These are phyloP conservation scores for Girardinichthys multiradiatus DNA, from an alignment of 2,113 vertebrate genomes.

Conservation along the genomic window DNA sequence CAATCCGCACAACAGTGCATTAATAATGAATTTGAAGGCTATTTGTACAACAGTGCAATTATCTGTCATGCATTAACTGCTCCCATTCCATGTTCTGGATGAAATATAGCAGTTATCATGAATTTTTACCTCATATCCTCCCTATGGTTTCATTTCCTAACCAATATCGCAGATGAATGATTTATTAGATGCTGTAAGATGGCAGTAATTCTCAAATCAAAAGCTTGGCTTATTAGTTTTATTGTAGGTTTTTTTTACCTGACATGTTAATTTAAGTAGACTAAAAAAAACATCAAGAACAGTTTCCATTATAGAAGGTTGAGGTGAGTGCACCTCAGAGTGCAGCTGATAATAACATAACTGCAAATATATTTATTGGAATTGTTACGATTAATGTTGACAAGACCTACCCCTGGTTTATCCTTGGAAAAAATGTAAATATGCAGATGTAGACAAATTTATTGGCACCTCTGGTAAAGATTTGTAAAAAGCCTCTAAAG, in stretches of 20 bases:
- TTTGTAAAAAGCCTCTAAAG: not conserved
- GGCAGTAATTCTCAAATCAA: constrained; percentile 31
- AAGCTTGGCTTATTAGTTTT: constrained; percentile 32
- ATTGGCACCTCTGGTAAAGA: not conserved
- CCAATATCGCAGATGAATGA: constrained; percentile 36
- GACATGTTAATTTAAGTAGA: constrained; percentile 23
- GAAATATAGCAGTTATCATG: constrained; percentile 8
- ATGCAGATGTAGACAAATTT: too few relatives aligned
- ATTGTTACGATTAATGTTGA: not conserved
- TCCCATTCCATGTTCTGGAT: constrained; percentile 31
- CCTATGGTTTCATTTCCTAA: constrained; percentile 40
- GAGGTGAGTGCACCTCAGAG: not conserved
- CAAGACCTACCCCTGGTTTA: not conserved
- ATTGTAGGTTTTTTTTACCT: constrained; percentile 30
- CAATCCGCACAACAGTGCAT: constrained; percentile 4
- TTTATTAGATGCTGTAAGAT: constrained; percentile 43
- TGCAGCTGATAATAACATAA: not conserved
- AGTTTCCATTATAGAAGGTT: not conserved
- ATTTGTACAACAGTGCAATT: constrained; percentile 34
- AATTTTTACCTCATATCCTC: constrained; percentile 24
- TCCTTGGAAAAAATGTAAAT: too few relatives aligned
- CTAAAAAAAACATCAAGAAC: not conserved
- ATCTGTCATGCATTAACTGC: constrained; percentile 42
- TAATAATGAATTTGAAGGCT: constrained; percentile 18
- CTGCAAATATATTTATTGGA: not conserved